Evolutionary conservation across 1,140 invertebrate species (phyloP), one percentile per base, ranked within the genome.

Genomic region (Phocides pigmalion): DNA sequence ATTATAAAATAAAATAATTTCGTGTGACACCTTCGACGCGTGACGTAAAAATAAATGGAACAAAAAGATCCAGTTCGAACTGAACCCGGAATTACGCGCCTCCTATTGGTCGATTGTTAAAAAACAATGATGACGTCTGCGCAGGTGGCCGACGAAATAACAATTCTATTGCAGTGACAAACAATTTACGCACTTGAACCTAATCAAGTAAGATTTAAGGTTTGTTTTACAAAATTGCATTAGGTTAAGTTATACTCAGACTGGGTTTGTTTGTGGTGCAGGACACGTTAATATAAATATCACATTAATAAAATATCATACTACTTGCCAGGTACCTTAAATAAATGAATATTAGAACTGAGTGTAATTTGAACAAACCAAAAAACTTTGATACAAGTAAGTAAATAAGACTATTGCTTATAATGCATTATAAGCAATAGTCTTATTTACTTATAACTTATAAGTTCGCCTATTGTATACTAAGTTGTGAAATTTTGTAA

Each of bases 1-100:
- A 71, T 72, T 62, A 15, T 8, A 49, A 62, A 66, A 51, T 56
- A 14, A 64, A 66, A 62, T 12, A 53, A 62, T 44, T 35, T 47
- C 51, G 15, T 41, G 12, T 35, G 9, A 44, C 62, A 41, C 56
- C 47, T 51, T 17, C 58, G 28, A 32, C 28, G 11, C 42, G 39
- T 39, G 25, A 58, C 46, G 22, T 62, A 20, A 46, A 46, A 46
- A 20, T 46, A 46, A 46, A 14, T 39, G 35, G 12, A 12, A 39
- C 3, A 2, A 39, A 39, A 39, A 12, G 4, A 3, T n/a, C 11
- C 12, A n/a, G 1, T 37, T 42, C 9, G n/a, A 61, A 32, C 17
- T 42, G 56, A 51, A 16, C 19, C 32, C 15, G 1, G 62, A 1
- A 64, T 53, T 71, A 53, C 22, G 37, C n/a, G 42, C n/a, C 19